Evolutionary conservation across 2,888 invertebrate species (phyloP), one percentile per base, ranked within the genome.

Genomic region (Rugalucina vietnamica): DNA sequence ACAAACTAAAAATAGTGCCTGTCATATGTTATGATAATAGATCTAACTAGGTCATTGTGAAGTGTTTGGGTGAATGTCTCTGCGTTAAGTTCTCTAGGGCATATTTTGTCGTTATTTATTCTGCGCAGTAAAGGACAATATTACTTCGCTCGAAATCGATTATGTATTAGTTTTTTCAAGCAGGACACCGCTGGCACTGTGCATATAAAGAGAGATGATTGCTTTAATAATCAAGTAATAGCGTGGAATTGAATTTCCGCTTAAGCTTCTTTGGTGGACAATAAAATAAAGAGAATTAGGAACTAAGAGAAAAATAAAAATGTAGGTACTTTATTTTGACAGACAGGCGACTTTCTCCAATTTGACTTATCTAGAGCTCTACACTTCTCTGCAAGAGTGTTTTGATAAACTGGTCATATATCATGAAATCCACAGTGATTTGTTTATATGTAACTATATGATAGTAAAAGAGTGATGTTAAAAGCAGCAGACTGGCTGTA

Each of bases 21-120:
- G 65, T 65, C 65, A 65, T n/a, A n/a, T 65, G 34, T 60, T 60
- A 65, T 27, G 65, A 65, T 65, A 34, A 65, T 34, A 65, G 34
- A 65, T 34, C 32, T 65, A 65, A 65, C 34, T 65, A 34, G 65
- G 65, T 65, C 65, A 34, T 34, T 34, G 21, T 12, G 27, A 1
- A 34, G 65, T 65, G 65, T 34, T 34, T 34, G 65, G 65, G 65
- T 65, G 65, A 65, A 65, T 34, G 34, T 65, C 65, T 65, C 24
- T 5, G n/a, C n/a, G n/a, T n/a, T n/a, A n/a, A n/a, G 21, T 34
- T 34, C 34, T 65, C 29, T 3, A 65, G 12, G 34, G 12, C 1
- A n/a, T 65, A n/a, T n/a, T n/a, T n/a, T n/a, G n/a, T n/a, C n/a
- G n/a, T 65, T 65, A 27, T 65, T 65, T 65, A 34, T 65, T 34